Evolutionary conservation across 2,888 invertebrate genomes (phyloP), one percentile per base, ranked within the genome.

Genomic region (Eumerus sabulonum): DNA sequence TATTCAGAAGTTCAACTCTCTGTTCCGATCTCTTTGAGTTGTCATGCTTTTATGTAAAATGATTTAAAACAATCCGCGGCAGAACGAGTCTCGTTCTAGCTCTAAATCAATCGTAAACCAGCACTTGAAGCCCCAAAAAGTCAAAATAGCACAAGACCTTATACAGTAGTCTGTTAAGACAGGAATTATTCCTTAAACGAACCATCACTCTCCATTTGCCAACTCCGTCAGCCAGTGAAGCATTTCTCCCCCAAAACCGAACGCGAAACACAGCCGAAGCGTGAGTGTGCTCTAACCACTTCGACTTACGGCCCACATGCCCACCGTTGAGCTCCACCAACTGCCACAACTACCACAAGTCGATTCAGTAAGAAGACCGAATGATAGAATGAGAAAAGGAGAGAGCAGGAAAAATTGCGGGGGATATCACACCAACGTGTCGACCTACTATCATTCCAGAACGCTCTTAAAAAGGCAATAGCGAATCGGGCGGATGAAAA

Each of bases 381-480:
- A 59, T 35, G 11, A 36, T 35, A 72, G 42, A 35, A 47, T 40
- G 48, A 47, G 40, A 17, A 12, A 12, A 16, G 27, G 27, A 27
- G 40, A 40, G 40, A 40, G 47, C 57, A 17, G 17, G 63, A 64
- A 64, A 76, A 70, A 64, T 64, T 76, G 70, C 76, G 76, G 76
- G 76, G 76, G 70, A 64, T 47, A 57, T 57, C 50, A 74, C 56
- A 62, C 50, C 27, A 14, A 9, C 62, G 11, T 40, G 27, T 42
- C 76, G 70, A 59, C 76, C 76, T 71, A 76, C 76, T 64, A 63
- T 59, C 70, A 53, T 76, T 36, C 17, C 36, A 62, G 38, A 60
- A 67, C 40, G 47, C 63, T 62, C 68, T 70, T 9, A 59, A 76
- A 63, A 76, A 57, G 70, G 76, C 64, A 48, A 76, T 68, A 63